Evolutionary conservation across 2,888 invertebrate genomes (phyloP), one percentile per base, ranked within the genome.

Genomic region (Aphidoletes aphidimyza): DNA sequence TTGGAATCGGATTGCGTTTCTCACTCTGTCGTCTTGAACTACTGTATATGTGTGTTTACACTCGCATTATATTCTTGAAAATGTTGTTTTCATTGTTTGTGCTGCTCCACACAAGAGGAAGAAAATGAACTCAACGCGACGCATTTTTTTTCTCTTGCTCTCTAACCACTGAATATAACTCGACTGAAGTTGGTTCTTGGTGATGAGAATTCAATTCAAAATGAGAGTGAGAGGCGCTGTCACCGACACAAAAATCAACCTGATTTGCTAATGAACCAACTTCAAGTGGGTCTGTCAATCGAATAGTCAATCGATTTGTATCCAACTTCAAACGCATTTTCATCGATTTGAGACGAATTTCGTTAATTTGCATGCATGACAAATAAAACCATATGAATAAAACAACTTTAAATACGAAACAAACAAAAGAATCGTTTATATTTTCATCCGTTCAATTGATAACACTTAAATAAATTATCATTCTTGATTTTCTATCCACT

Each of bases 21-120:
- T 81, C n/a, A n/a, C 37, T 37, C 81, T n/a, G 37, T 81, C 9
- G 37, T 6, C 30, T 22, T 19, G 19, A 5, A 37, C 81, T 36
- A 19, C 37, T 36, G 9, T 81, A 22, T 37, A 81, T 81, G 37
- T 81, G 81, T 81, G 81, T 81, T 81, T 81, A 81, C 22, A n/a
- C 81, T 81, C 22, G 81, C 37, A 81, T 81, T 81, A 81, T 37
- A 81, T 81, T 81, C 37, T 81, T 81, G 37, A 81, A 37, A 81
- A 81, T 37, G 37, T 81, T 69, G 69, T 69, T 69, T 69, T 81
- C 81, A 81, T 81, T 81, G 81, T 81, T 81, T 81, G 81, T 81
- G 37, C 36, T 37, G n/a, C 37, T 37, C 37, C 81, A 81, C 81
- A 81, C 81, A 81, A 81, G 36, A 37, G 81, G 37, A 81, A 37